Evolutionary conservation across 2,888 invertebrate genomes (phyloP).

Genomic region (Hesperia comma): DNA sequence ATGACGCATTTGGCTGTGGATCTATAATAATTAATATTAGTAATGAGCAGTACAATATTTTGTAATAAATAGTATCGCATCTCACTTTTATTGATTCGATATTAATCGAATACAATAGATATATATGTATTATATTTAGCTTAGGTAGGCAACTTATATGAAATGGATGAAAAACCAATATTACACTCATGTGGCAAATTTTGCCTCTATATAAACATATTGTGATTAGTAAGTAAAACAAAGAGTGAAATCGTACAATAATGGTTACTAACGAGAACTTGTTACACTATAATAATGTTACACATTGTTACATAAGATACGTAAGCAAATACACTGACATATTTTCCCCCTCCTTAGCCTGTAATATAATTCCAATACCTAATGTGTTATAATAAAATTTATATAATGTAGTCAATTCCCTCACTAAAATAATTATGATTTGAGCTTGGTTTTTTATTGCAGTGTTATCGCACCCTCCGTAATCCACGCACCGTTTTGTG

Average conservation of each 20-base stretch:
- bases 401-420: conserved; percentile 14
- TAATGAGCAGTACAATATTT: conserved; percentile 50
- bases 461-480: conserved; percentile 60
- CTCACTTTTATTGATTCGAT: conserved; percentile 46
- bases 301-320: conserved; percentile 76
- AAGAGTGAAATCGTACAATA: conserved; percentile 82
- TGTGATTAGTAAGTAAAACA: conserved; percentile 72
- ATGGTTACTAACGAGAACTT: conserved; percentile 61
- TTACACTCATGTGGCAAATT: conserved; percentile 61
- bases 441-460: conserved; percentile 43
- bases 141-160: conserved; percentile 56
- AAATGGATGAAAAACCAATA: conserved; percentile 57
- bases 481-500: conserved; percentile 69
- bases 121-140: conserved; percentile 52
- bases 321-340: conserved; percentile 69
- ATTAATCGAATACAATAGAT: conserved; percentile 50
- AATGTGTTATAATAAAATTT: conserved; percentile 20
- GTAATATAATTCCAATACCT: conserved; percentile 43
- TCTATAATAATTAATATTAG: conserved; percentile 46
- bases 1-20: conserved; percentile 72
- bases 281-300: conserved; percentile 78
- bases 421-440: conserved; percentile 35
- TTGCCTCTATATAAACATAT: conserved; percentile 59
- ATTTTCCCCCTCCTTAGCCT: conserved; percentile 66
- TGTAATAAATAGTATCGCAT: conserved; percentile 59